Evolutionary conservation across 2,797 vertebrate species (phyloP).

Genomic region (Anguilla megastoma): DNA sequence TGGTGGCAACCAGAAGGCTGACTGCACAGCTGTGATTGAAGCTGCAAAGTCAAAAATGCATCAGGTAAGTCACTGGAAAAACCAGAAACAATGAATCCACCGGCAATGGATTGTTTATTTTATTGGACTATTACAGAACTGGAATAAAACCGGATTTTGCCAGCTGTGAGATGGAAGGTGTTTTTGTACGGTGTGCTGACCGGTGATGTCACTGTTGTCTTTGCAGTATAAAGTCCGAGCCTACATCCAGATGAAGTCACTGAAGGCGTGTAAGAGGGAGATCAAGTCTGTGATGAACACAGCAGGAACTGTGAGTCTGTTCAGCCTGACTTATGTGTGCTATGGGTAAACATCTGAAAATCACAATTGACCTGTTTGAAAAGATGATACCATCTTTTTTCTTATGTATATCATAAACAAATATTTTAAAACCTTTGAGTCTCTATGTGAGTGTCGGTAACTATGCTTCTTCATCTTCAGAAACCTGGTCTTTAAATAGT

Average conservation of each 20-base stretch:
- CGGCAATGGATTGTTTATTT: not conserved
- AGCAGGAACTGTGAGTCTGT: conserved; percentile 89
- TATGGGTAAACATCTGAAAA: not conserved
- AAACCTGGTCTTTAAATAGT: not conserved
- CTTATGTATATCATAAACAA: not conserved
- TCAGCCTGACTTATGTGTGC: not conserved
- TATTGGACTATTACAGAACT: not conserved
- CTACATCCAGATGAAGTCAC: conserved; percentile 98
- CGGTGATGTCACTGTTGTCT: conserved; percentile 31
- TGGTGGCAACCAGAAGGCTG: conserved; percentile 79
- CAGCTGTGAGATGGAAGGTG: not conserved
- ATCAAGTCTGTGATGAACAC: conserved; percentile 99
- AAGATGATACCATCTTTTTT: not conserved
- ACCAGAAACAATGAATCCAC: not conserved
- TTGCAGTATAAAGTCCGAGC: conserved; percentile 95
- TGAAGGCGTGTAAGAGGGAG: conserved; percentile 97
- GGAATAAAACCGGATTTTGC: not conserved
- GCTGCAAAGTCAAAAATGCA: conserved; percentile 94
- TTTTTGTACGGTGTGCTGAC: not conserved
- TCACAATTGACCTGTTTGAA: not conserved
- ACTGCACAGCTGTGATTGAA: conserved; percentile 85
- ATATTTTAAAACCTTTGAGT: not conserved
- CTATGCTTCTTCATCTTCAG: not conserved
- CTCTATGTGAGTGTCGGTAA: not conserved
- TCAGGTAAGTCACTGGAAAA: conserved; percentile 72